Evolutionary conservation across 2,888 invertebrate genomes (phyloP).

Genomic region (Rhamnusium bicolor): DNA sequence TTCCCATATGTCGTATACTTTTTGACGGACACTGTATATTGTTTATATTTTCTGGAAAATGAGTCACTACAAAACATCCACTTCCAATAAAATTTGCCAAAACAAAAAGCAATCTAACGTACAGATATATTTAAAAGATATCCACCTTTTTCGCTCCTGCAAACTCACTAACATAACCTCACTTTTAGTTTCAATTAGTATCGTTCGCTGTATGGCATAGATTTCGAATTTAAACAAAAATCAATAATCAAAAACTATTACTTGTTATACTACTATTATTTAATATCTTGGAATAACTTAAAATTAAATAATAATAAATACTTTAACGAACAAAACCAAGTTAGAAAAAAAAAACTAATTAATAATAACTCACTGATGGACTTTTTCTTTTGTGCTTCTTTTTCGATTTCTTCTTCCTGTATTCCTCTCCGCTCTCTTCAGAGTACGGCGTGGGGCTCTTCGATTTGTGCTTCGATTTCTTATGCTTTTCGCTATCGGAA

Average conservation of each 20-base stretch:
- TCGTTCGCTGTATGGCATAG: slow-evolving; percentile 1
- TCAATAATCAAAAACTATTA: slow-evolving; percentile 28
- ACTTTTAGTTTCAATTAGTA: neutral
- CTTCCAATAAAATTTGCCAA: neutral
- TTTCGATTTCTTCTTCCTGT: slow-evolving; percentile 68
- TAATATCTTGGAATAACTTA: slow-evolving; percentile 25
- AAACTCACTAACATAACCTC: neutral
- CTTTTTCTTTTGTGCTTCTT: slow-evolving; percentile 69
- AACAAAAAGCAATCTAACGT: neutral
- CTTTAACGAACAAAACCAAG: slow-evolving; percentile 31
- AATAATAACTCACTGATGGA: slow-evolving; percentile 67
- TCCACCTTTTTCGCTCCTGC: slow-evolving; percentile 6
- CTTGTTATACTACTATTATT: slow-evolving; percentile 17
- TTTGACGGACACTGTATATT: too few relatives aligned
- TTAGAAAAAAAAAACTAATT: slow-evolving; percentile 30
- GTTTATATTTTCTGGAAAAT: neutral
- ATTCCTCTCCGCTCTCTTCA: slow-evolving; percentile 66
- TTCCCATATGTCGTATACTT: too few relatives aligned
- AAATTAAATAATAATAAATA: slow-evolving; percentile 22
- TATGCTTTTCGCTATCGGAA: slow-evolving; percentile 70
- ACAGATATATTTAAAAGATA: neutral
- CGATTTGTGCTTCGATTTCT: slow-evolving; percentile 70
- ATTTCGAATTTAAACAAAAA: slow-evolving; percentile 6
- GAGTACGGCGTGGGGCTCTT: slow-evolving; percentile 62
- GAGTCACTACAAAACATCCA: too few relatives aligned